These are phyloP conservation scores for Pristionchus exspectatus DNA, from an alignment of 2,888 invertebrate species.

Conservation along the genomic window DNA sequence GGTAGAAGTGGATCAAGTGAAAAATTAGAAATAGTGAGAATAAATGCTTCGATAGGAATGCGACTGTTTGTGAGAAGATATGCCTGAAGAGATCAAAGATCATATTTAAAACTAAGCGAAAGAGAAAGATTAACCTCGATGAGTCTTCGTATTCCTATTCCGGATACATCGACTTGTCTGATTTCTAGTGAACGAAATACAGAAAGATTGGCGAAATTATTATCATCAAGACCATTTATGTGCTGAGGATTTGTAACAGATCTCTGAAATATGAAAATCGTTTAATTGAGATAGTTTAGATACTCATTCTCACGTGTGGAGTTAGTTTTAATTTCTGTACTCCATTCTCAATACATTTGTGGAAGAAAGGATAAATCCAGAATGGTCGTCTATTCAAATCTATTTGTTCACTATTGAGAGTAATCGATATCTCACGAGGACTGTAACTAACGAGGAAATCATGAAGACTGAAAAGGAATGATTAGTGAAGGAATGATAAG, in stretches of 20 bases:
- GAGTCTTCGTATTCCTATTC: neutral
- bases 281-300: neutral
- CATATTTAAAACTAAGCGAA: neutral
- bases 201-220: neutral
- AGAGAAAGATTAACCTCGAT: neutral
- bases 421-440: neutral
- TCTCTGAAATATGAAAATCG: neutral
- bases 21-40: neutral
- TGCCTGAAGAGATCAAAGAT: neutral
- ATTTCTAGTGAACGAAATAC: neutral
- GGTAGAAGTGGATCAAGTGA: neutral
- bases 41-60: neutral
- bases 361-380: neutral
- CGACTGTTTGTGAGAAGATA: neutral
- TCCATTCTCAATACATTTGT: constrained; percentile 4
- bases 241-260: neutral
- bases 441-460: neutral
- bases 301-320: neutral
- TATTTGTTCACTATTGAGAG: neutral
- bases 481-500: neutral
- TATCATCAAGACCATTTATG: neutral
- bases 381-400: neutral
- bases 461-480: neutral
- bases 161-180: neutral
- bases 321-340: neutral